Conservation (phyloP, 1,140 invertebrate species). For the Delia radicum region DNA sequence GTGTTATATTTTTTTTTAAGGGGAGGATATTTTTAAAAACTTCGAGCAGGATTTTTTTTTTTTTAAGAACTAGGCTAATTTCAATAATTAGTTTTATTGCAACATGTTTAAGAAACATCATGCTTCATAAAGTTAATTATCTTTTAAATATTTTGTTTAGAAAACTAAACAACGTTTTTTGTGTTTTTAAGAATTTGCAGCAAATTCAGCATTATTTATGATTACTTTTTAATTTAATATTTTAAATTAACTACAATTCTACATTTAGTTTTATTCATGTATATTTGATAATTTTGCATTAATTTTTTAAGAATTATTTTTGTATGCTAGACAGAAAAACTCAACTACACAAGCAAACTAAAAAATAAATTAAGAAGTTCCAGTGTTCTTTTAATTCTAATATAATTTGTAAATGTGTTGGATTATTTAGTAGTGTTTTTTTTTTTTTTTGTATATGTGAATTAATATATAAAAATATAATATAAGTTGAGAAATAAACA, state of each 20-base stretch:
- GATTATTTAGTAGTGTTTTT: background rate
- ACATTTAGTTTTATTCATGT: background rate
- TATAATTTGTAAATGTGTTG: background rate
- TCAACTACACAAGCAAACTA: constrained; percentile 22
- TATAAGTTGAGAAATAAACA: background rate
- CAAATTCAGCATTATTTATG: background rate
- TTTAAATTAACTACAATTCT: background rate
- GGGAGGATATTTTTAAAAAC: background rate
- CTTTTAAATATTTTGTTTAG: background rate
- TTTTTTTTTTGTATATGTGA: no score
- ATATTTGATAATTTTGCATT: background rate
- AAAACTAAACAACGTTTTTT: background rate
- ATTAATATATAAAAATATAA: no score
- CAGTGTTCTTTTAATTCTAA: background rate
- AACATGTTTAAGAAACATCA: background rate
- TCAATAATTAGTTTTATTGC: background rate
- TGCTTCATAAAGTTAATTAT: background rate
- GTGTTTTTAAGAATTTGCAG: background rate
- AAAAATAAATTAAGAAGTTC: constrained; percentile 13
- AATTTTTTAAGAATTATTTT: background rate
- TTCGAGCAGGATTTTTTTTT: background rate
- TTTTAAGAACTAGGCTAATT: background rate
- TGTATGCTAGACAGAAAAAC: constrained; percentile 2
- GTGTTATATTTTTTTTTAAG: background rate
- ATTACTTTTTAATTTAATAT: background rate